Evolutionary conservation across 2,113 vertebrate genomes (phyloP), one percentile per base, ranked within the genome.

Genomic region (Scophthalmus maximus): DNA sequence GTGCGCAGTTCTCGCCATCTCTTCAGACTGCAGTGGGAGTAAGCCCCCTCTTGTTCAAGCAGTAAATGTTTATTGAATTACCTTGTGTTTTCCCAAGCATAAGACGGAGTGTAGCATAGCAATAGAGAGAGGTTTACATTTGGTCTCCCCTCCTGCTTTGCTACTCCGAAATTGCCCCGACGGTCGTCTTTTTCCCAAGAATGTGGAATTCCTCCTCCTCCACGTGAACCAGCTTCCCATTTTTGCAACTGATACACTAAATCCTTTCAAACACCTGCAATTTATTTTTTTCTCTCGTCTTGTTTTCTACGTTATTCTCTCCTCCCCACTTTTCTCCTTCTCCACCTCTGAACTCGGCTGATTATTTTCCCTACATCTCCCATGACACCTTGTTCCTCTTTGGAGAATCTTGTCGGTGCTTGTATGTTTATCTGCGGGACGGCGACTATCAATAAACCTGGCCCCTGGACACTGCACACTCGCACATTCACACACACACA

Each of bases 251-350:
- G 79, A 82, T 83, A 59, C 82, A 44, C 84, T 90, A 92, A 93
- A 92, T 91, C 92, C 87, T 60, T 79, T 63, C 79, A 93, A 92
- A 90, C 90, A 93, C 90, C 91, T 92, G 92, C 73, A 73, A 84
- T 89, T 87, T 92, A 83, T 91, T 92, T 89, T 92, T 89, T 89
- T 78, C 82, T 75, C 76, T 17, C 46, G 4, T 73, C 75, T 85
- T 87, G 85, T 83, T 82, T 80, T 85, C 73, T 8, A 42, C 62
- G 64, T 76, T 82, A 71, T n/a, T 86, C 67, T 83, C 71, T 57
- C 47, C 58, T 32, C 44, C 34, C 32, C 70, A 55, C 83, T 74
- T 76, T 79, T 61, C 66, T 40, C 67, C 46, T n/a, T 22, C 68
- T 22, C 65, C 71, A 79, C 82, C 80, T 87, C 82, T 89, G 86